Percentiles rank a stretch among this genome's conserved stretches.
phyloP scores from a whole-genome alignment of 2,797 vertebrate species.

The Diplodus sargus region DNA sequence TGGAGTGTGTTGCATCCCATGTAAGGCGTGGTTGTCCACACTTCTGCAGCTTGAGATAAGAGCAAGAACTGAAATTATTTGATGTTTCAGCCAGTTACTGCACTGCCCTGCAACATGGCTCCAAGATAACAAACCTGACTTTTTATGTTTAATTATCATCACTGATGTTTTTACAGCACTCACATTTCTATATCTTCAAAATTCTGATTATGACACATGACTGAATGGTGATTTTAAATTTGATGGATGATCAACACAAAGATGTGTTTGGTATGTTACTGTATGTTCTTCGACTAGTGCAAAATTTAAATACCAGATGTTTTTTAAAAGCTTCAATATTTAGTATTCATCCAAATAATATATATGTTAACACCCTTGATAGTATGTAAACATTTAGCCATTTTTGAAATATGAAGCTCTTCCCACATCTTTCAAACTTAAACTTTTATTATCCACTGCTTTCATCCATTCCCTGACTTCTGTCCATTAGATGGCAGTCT shows the following conservation, averaged over 20 bases:
- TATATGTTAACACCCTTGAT: no score
- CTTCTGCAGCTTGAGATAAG: conserved; percentile 79
- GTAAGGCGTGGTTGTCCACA: conserved; percentile 55
- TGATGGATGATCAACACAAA: no score
- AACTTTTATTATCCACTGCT: no score
- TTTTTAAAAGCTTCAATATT: no score
- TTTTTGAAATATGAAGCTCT: no score
- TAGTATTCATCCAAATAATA: no score
- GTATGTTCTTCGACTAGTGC: no score
- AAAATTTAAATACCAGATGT: no score
- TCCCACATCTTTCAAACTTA: no score
- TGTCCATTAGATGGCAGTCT: conserved; percentile 50
- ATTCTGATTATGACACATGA: neutral
- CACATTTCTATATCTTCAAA: neutral
- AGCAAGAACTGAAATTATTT: neutral
- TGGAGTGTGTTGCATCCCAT: neutral
- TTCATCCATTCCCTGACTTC: no score
- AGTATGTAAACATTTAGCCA: no score
- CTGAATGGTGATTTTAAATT: neutral
- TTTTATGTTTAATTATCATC: neutral
- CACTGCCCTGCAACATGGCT: neutral
- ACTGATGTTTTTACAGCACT: neutral
- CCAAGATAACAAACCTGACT: neutral
- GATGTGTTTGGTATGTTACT: no score
- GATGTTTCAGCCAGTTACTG: neutral